phyloP scores from a whole-genome alignment of 1,140 invertebrate species.

The Antheraea mylitta region DNA sequence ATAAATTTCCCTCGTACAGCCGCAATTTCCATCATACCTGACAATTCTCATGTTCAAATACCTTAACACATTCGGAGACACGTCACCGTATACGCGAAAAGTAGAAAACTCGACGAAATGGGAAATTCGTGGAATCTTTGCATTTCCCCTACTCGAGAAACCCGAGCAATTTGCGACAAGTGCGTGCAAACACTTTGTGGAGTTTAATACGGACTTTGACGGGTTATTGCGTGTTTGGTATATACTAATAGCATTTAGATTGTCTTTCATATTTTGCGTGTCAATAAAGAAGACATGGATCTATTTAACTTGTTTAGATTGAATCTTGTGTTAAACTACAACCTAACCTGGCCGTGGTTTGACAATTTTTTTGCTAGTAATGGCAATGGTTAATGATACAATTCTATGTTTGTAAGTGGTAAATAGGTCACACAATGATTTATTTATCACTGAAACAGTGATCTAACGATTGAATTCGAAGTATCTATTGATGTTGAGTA shows the following conservation, averaged over 20 bases:
- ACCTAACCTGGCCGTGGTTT: too few species aligned
- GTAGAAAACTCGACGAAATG: constrained; percentile 5
- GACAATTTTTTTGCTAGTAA: too few species aligned
- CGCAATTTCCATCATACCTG: background rate
- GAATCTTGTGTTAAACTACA: too few species aligned
- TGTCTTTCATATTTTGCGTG: background rate
- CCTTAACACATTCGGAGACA: background rate
- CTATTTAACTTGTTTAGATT: too few species aligned
- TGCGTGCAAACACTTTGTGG: constrained; percentile 5
- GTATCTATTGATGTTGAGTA: too few species aligned
- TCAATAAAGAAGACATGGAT: background rate
- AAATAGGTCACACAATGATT: too few species aligned
- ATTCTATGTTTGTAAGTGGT: too few species aligned
- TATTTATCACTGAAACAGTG: too few species aligned
- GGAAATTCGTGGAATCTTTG: constrained; percentile 16
- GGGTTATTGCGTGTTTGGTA: constrained; percentile 9
- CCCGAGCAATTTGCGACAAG: constrained; percentile 21
- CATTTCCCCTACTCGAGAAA: constrained; percentile 16
- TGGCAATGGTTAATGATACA: too few species aligned
- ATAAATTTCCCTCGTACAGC: background rate
- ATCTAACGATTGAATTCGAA: too few species aligned
- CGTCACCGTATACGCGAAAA: background rate
- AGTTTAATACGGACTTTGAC: constrained; percentile 13
- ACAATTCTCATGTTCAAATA: background rate
- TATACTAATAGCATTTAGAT: background rate